A percentile compares a stretch with the other conserved stretches of the same genome.
These are phyloP conservation scores for Varecia variegata DNA, from an alignment of 2,797 vertebrate genomes.

Conservation along the genomic window DNA sequence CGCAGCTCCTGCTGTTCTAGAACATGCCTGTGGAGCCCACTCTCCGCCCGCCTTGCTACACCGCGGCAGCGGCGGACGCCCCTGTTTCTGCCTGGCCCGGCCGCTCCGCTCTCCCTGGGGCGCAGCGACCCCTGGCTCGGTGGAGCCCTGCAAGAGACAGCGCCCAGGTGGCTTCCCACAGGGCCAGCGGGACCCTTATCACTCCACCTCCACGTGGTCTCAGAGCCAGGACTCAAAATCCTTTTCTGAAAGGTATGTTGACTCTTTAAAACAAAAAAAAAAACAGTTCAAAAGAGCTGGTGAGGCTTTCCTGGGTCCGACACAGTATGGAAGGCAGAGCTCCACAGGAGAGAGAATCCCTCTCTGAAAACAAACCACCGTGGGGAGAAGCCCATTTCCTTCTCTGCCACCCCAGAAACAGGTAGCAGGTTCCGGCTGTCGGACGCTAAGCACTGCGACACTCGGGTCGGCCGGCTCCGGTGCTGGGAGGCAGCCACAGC, in stretches of 20 bases:
- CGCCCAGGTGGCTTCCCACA: background rate
- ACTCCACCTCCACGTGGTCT: background rate
- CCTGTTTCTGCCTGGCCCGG: background rate
- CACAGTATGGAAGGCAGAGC: background rate
- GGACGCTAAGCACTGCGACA: background rate
- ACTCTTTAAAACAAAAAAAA: background rate
- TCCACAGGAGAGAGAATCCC: too few relatives aligned
- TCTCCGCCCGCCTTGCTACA: background rate
- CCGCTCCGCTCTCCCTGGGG: background rate
- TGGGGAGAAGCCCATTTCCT: background rate
- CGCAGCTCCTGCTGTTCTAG: background rate
- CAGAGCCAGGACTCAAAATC: background rate
- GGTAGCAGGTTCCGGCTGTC: background rate
- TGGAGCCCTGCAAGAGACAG: background rate
- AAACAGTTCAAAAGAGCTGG: background rate
- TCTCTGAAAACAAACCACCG: background rate
- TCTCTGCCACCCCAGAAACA: background rate
- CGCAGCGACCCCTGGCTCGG: background rate
- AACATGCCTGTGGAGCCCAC: accelerated
- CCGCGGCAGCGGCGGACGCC: accelerated
- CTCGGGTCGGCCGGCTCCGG: background rate
- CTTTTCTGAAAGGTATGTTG: background rate
- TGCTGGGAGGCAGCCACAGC: background rate
- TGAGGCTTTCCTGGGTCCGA: background rate
- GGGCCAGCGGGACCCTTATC: conserved; percentile 29